Evolutionary conservation across 2,113 vertebrate genomes (phyloP).

Genomic region (Anolis sagrei): DNA sequence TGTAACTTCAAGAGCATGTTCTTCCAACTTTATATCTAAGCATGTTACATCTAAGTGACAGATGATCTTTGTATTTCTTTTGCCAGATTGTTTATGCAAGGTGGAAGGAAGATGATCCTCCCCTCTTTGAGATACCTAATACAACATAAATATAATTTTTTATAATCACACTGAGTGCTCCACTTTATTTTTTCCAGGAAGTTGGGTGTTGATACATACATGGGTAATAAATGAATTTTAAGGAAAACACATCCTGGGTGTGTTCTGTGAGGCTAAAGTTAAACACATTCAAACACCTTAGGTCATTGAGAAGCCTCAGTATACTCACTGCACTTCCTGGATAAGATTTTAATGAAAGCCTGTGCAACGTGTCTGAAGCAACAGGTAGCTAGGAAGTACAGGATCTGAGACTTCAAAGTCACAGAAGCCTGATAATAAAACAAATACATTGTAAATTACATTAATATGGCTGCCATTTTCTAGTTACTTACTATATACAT

Average conservation of each 20-base stretch:
- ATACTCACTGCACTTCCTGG: conserved; percentile 6
- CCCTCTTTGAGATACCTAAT: conserved; percentile 17
- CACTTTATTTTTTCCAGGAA: not conserved
- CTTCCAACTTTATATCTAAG: not conserved
- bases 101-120: not conserved
- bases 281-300: conserved; percentile 4
- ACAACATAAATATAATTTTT: not conserved
- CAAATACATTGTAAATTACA: not conserved
- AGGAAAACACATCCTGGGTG: conserved; percentile 20
- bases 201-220: not conserved
- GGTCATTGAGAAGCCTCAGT: not conserved
- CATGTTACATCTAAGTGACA: not conserved
- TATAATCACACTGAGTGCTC: not conserved
- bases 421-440: not conserved
- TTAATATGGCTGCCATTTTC: not conserved
- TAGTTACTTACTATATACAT: not conserved
- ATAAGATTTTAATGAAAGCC: conserved; percentile 14
- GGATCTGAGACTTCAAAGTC: not conserved
- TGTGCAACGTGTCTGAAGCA: not conserved
- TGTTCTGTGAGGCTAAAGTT: conserved; percentile 4
- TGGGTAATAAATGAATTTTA: not conserved
- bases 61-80: conserved; percentile 21
- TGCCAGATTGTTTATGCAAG: conserved; percentile 14
- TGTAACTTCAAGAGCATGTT: not conserved
- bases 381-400: not conserved